These are phyloP conservation scores for Drosophila rubida DNA, from an alignment of 2,888 invertebrate genomes.

Conservation along the genomic window DNA sequence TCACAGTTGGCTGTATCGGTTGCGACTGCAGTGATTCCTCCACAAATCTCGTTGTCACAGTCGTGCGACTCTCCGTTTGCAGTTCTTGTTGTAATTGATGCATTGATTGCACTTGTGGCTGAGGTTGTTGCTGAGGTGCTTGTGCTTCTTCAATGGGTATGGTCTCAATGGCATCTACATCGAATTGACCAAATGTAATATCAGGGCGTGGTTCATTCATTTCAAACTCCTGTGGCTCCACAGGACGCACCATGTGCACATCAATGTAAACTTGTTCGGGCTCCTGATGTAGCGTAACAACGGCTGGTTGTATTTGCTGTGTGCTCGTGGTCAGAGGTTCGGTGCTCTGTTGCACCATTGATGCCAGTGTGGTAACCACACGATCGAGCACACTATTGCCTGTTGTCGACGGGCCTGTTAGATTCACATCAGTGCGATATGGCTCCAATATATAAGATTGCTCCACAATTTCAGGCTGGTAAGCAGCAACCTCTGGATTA, in stretches of 20 bases:
- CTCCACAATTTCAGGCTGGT: slow-evolving; percentile 49
- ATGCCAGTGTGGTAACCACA: slow-evolving; percentile 72
- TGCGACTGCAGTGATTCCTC: slow-evolving; percentile 47
- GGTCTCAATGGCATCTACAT: slow-evolving; percentile 81
- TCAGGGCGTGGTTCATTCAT: slow-evolving; percentile 79
- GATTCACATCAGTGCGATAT: slow-evolving; percentile 45
- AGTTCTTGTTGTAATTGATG: slow-evolving; percentile 16
- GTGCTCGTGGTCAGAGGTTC: slow-evolving; percentile 67
- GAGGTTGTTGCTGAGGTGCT: not conserved
- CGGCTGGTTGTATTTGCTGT: slow-evolving; percentile 56
- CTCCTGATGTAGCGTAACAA: slow-evolving; percentile 14
- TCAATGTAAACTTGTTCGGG: slow-evolving; percentile 51
- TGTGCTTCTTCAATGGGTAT: slow-evolving; percentile 64
- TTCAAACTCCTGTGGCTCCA: slow-evolving; percentile 76
- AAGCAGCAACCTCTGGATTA: slow-evolving; percentile 46
- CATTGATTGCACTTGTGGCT: slow-evolving; percentile 14
- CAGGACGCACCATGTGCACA: slow-evolving; percentile 62
- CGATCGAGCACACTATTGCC: slow-evolving; percentile 66
- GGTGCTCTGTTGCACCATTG: slow-evolving; percentile 68
- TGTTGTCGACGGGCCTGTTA: slow-evolving; percentile 46
- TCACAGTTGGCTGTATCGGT: slow-evolving; percentile 57
- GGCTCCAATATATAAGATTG: slow-evolving; percentile 63
- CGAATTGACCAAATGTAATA: slow-evolving; percentile 83
- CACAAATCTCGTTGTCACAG: slow-evolving; percentile 47
- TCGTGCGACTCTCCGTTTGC: slow-evolving; percentile 12